These are phyloP conservation scores for Osmerus eperlanus DNA, from an alignment of 2,113 vertebrate species.

Conservation along the genomic window DNA sequence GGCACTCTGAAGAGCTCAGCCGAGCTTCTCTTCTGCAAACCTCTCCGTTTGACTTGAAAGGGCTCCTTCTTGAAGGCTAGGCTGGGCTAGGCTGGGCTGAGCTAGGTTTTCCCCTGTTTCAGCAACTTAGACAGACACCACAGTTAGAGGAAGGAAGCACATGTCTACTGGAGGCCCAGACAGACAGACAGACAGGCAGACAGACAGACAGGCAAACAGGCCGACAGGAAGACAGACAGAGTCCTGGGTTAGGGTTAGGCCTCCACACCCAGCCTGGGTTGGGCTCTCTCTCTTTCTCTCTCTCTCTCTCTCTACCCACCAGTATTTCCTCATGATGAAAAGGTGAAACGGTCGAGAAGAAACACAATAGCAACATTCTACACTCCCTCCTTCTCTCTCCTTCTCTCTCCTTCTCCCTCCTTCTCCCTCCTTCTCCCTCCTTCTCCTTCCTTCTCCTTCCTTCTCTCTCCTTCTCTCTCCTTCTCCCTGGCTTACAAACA, in stretches of 20 bases:
- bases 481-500: neutral
- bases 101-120: too few relatives aligned
- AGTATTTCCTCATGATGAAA: too few relatives aligned
- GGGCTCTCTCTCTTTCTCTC: too few relatives aligned
- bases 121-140: neutral
- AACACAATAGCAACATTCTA: neutral
- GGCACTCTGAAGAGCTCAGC: too few relatives aligned
- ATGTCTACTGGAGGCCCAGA: neutral
- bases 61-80: too few relatives aligned
- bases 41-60: too few relatives aligned
- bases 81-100: too few relatives aligned
- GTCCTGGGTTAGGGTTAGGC: too few relatives aligned
- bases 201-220: neutral
- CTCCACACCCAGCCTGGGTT: too few relatives aligned
- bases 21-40: neutral
- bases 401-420: neutral
- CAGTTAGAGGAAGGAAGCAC: neutral
- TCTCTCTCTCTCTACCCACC: too few relatives aligned
- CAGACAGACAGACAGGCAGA: neutral
- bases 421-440: neutral
- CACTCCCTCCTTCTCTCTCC: neutral
- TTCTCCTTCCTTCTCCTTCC: neutral
- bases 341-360: too few relatives aligned
- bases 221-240: neutral
- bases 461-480: neutral